Conservation (phyloP, 2,797 vertebrate species). For the Gorsachius magnificus region DNA sequence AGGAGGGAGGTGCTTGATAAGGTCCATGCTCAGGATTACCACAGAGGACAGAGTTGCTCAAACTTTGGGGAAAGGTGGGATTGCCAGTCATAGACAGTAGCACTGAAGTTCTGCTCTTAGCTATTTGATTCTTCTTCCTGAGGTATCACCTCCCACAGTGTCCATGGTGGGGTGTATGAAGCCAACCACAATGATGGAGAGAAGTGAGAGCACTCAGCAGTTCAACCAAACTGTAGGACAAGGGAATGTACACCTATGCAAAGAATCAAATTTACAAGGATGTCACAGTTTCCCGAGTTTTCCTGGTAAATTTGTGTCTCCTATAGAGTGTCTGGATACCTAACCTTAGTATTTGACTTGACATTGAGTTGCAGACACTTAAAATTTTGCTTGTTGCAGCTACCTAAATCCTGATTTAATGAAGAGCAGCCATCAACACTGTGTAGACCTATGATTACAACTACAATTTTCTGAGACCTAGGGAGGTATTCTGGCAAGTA, state of each 20-base stretch:
- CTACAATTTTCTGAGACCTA: not conserved
- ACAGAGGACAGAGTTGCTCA: not conserved
- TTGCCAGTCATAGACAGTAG: not conserved
- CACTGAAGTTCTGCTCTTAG: accelerated
- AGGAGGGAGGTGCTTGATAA: not conserved
- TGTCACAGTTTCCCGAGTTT: not conserved
- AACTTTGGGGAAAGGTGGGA: not conserved
- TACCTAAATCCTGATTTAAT: not conserved
- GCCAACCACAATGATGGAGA: not conserved
- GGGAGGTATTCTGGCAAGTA: not conserved
- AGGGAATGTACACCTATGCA: not conserved
- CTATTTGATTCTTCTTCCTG: not conserved
- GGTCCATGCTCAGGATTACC: not conserved
- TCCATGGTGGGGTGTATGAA: not conserved
- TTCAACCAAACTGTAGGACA: not conserved
- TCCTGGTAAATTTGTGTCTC: not conserved
- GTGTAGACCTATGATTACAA: not conserved
- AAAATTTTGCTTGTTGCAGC: not conserved
- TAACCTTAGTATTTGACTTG: not conserved
- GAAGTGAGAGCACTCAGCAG: not conserved
- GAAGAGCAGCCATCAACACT: not conserved
- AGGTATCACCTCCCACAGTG: not conserved
- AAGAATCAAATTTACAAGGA: not conserved
- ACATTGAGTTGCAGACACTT: not conserved
- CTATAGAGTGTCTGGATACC: not conserved